These are phyloP conservation scores for Parauchenoglanis ngamensis DNA, from an alignment of 2,797 vertebrate species.

Conservation along the genomic window DNA sequence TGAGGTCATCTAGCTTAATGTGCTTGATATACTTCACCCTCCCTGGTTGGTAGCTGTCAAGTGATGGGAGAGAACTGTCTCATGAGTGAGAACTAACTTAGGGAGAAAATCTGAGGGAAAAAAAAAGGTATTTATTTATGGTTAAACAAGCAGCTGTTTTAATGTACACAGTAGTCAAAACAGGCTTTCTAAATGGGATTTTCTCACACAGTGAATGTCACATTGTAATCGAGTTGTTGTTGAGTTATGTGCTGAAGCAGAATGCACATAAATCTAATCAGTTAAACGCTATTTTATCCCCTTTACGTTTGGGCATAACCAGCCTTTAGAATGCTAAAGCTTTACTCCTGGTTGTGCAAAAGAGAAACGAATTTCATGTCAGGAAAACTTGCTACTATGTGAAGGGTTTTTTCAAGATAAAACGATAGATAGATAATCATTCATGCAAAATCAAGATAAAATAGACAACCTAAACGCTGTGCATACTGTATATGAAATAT, in stretches of 20 bases:
- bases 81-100: too few relatives aligned
- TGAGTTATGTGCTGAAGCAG: neutral
- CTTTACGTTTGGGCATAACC: neutral
- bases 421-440: neutral
- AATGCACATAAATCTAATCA: neutral
- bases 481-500: neutral
- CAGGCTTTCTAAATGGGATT: neutral
- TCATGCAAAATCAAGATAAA: neutral
- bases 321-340: neutral
- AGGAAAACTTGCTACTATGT: neutral
- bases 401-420: neutral
- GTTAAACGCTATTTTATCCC: neutral
- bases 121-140: too few relatives aligned
- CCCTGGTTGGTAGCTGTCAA: too few relatives aligned
- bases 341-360: neutral
- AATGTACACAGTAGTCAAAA: neutral
- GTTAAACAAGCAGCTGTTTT: neutral
- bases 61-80: too few relatives aligned
- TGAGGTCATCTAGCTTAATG: too few relatives aligned
- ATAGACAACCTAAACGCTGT: neutral
- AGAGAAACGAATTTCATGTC: neutral
- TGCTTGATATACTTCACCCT: too few relatives aligned
- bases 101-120: too few relatives aligned
- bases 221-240: neutral
- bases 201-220: neutral